These are phyloP conservation scores for Isichthys henryi DNA, from an alignment of 2,113 vertebrate species.

Conservation along the genomic window DNA sequence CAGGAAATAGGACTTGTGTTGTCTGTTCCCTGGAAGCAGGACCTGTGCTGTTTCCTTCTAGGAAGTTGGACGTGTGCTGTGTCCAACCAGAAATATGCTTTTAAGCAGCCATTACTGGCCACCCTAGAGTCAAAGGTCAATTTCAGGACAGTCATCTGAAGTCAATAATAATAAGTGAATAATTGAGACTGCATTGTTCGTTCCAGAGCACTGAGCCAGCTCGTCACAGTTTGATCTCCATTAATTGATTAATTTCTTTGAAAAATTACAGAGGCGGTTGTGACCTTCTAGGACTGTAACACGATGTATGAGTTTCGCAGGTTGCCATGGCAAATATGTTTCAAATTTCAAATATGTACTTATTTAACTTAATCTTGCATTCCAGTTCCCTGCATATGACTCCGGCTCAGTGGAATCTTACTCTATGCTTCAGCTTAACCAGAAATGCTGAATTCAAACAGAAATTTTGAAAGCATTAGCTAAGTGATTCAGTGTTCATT, in stretches of 20 bases:
- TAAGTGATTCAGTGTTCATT: not conserved
- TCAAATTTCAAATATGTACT: not conserved
- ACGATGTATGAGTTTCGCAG: not conserved
- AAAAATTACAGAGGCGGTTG: not conserved
- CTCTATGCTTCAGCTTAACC: not conserved
- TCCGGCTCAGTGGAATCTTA: not conserved
- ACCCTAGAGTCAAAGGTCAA: constrained; percentile 43
- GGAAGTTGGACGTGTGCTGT: not conserved
- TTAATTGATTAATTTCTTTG: not conserved
- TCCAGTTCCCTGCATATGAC: not conserved
- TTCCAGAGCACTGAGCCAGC: not conserved
- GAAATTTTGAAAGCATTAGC: not conserved
- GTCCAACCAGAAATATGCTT: not conserved
- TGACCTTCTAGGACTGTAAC: not conserved
- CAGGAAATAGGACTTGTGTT: too few species aligned
- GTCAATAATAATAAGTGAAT: not conserved
- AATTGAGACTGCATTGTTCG: not conserved
- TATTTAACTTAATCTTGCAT: not conserved
- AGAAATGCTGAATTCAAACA: not conserved
- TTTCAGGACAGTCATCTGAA: not conserved
- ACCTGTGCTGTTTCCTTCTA: too few species aligned
- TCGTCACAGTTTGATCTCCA: not conserved
- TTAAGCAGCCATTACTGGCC: not conserved
- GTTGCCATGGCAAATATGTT: constrained; percentile 1
- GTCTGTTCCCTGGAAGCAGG: fast-evolving